phyloP scores from a whole-genome alignment of 92 coral and sea anemone species.

The Actinernus sp. region DNA sequence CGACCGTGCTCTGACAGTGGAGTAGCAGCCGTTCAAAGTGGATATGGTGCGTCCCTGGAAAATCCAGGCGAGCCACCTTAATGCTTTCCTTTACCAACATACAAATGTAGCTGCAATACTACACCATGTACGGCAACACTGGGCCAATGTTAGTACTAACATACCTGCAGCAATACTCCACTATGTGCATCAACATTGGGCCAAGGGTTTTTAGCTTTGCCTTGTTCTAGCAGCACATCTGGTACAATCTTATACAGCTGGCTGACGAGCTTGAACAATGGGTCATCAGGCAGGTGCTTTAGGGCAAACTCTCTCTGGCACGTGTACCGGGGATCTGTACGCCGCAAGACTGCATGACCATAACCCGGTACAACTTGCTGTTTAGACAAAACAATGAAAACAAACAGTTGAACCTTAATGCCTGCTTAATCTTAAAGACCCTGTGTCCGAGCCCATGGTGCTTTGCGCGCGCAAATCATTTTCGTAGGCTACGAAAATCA shows the following conservation, averaged over 20 bases:
- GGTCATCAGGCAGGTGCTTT: constrained; percentile 90
- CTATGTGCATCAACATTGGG: constrained; percentile 99
- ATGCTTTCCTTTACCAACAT: no score
- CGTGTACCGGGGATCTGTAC: constrained; percentile 93
- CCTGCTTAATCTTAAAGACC: no score
- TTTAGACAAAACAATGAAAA: background rate
- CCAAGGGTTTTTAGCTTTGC: constrained; percentile 99
- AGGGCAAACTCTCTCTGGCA: constrained; percentile 95
- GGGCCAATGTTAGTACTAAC: background rate
- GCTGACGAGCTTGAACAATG: constrained; percentile 89
- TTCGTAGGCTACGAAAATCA: no score
- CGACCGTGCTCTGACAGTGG: no score
- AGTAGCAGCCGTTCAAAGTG: no score
- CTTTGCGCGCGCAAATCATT: no score
- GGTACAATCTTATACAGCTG: constrained; percentile 90
- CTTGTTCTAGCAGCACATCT: constrained; percentile 89
- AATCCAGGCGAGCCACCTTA: no score
- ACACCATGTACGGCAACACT: background rate
- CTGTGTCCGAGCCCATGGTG: no score
- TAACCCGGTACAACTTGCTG: constrained; percentile 97
- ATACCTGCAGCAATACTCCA: constrained; percentile 93
- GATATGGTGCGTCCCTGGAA: no score
- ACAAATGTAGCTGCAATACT: no score
- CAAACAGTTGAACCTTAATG: no score
- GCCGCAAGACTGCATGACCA: constrained; percentile 98